Percentiles rank a stretch among this genome's conserved stretches.
phyloP scores from a whole-genome alignment of 1,140 invertebrate genomes.

The Asbolus verrucosus region DNA sequence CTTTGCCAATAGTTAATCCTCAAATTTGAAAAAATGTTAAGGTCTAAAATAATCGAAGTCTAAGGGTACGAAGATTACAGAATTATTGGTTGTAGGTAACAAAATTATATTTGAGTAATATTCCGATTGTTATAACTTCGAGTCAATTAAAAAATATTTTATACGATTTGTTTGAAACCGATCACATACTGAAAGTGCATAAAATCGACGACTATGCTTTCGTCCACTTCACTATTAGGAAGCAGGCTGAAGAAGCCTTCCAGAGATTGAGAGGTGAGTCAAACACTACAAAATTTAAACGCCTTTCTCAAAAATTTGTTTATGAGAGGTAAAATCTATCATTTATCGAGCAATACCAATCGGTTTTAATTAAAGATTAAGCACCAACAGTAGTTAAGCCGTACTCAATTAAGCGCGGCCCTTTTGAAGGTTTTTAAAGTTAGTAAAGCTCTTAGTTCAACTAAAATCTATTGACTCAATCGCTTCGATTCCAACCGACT shows the following conservation, averaged over 20 bases:
- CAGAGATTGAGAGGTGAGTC: conserved; percentile 62
- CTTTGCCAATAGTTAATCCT: conserved; percentile 73
- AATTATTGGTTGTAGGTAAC: conserved; percentile 65
- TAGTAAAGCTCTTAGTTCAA: neutral
- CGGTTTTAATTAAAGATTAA: too few species aligned
- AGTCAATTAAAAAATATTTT: conserved; percentile 38
- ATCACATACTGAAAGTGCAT: conserved; percentile 45
- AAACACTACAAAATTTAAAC: too few species aligned
- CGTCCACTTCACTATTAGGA: conserved; percentile 66
- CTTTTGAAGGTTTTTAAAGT: neutral
- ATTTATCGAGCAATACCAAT: too few species aligned
- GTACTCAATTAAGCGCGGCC: too few species aligned
- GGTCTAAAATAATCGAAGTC: neutral
- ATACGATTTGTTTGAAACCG: neutral
- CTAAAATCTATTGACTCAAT: conserved; percentile 5
- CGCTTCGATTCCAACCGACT: neutral
- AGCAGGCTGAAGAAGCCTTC: conserved; percentile 66
- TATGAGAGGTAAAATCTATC: too few species aligned
- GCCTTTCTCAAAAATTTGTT: too few species aligned
- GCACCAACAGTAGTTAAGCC: too few species aligned
- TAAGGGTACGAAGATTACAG: too few species aligned
- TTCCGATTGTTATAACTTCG: conserved; percentile 41
- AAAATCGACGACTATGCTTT: conserved; percentile 67
- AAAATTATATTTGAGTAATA: conserved; percentile 65
- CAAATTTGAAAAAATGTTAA: conserved; percentile 54